A percentile compares a stretch with the other conserved stretches of the same genome.
Conservation (phyloP, 2,888 invertebrate genomes). For the Dioctria rufipes region DNA sequence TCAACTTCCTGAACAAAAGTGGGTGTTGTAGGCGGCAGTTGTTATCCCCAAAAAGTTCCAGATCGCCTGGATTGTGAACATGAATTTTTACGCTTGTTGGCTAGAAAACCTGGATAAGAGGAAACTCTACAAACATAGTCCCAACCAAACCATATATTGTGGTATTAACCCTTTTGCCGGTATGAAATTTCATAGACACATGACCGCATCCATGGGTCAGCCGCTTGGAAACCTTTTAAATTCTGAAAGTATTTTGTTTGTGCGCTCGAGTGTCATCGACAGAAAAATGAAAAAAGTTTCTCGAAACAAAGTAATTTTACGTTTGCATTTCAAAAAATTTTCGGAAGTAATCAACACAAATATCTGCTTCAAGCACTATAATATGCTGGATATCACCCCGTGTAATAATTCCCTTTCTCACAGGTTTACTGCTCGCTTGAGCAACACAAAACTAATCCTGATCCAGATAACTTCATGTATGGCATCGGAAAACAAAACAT, state of each 20-base stretch:
- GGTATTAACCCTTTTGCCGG: slow-evolving; percentile 21
- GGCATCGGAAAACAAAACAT: neutral
- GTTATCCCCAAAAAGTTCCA: neutral
- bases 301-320: neutral
- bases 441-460: slow-evolving; percentile 3
- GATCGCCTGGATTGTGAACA: neutral
- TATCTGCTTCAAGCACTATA: neutral
- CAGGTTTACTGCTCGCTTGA: slow-evolving; percentile 36
- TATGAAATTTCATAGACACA: slow-evolving; percentile 38
- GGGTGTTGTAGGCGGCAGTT: neutral
- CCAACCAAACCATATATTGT: neutral
- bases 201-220: slow-evolving; percentile 23
- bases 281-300: slow-evolving; percentile 52
- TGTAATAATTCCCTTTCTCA: slow-evolving; percentile 43
- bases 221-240: slow-evolving; percentile 33
- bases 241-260: slow-evolving; percentile 1
- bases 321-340: slow-evolving; percentile 24
- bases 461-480: slow-evolving; percentile 15
- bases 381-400: slow-evolving; percentile 5
- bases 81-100: slow-evolving; percentile 28
- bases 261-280: slow-evolving; percentile 46
- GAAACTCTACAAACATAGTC: neutral
- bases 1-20: neutral
- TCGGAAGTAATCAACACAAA: slow-evolving; percentile 32
- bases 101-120: neutral